Evolutionary conservation across 2,797 vertebrate genomes (phyloP).

Genomic region (Artibeus lituratus): DNA sequence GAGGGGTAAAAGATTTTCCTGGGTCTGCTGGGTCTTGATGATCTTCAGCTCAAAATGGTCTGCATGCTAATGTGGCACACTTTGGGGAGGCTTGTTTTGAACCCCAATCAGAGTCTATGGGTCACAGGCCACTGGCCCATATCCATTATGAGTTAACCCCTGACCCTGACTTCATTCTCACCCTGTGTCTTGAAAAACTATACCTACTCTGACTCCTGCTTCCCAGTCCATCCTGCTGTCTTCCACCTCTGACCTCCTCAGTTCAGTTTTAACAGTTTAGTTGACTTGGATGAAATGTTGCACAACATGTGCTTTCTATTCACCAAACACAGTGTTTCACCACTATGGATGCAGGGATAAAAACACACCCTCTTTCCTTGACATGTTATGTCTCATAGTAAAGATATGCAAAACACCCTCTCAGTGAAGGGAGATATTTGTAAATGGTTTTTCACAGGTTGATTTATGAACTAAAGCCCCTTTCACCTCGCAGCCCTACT

Average conservation of each 20-base stretch:
- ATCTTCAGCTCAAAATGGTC: background rate
- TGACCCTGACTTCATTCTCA: background rate
- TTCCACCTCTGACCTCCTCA: background rate
- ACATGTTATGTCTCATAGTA: background rate
- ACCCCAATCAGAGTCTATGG: background rate
- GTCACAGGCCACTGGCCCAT: background rate
- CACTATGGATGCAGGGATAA: background rate
- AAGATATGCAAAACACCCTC: background rate
- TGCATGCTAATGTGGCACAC: background rate
- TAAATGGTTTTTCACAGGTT: background rate
- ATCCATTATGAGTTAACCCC: background rate
- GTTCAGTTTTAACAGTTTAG: background rate
- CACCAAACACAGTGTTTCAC: background rate
- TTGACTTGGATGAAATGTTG: background rate
- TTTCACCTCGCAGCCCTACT: background rate
- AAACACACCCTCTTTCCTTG: background rate
- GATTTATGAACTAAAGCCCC: background rate
- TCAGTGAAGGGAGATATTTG: background rate
- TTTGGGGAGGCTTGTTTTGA: background rate
- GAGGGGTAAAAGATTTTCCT: background rate
- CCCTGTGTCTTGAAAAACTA: background rate
- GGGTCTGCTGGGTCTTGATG: background rate
- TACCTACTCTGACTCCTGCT: background rate
- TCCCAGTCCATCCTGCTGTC: background rate
- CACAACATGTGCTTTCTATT: background rate